Conservation (phyloP, 1,140 invertebrate species). For the Elymnias hypermnestra region DNA sequence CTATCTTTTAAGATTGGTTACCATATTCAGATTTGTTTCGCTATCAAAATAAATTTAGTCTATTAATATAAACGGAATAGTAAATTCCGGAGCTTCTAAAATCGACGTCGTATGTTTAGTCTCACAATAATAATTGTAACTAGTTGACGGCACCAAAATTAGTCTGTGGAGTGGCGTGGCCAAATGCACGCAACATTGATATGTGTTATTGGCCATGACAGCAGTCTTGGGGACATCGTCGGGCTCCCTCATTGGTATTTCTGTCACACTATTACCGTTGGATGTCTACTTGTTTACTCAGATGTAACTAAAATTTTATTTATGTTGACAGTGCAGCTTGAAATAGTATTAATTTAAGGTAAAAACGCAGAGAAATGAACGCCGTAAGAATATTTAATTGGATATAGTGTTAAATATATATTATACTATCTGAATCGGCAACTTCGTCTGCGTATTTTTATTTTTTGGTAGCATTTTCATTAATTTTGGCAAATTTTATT, state of each 20-base stretch:
- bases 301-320: conserved; percentile 60
- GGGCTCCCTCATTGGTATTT: conserved; percentile 55
- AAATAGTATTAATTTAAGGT: background rate
- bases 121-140: conserved; percentile 4
- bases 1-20: too few relatives aligned
- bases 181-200: conserved; percentile 66
- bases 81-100: background rate
- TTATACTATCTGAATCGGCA: too few relatives aligned
- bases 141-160: conserved; percentile 14
- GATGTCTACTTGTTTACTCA: conserved; percentile 56
- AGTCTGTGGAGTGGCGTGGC: conserved; percentile 41
- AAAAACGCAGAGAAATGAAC: too few relatives aligned
- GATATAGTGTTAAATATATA: too few relatives aligned
- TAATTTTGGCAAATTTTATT: too few relatives aligned
- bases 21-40: too few relatives aligned
- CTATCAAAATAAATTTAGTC: too few relatives aligned
- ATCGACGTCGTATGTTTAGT: background rate
- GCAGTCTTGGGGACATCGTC: conserved; percentile 34
- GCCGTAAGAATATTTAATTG: too few relatives aligned
- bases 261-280: conserved; percentile 34
- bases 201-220: conserved; percentile 65
- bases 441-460: too few relatives aligned
- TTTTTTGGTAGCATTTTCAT: too few relatives aligned
- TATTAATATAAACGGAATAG: background rate
- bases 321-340: conserved; percentile 1